phyloP scores from a whole-genome alignment of 2,888 invertebrate species.

The Sacculina carcini region DNA sequence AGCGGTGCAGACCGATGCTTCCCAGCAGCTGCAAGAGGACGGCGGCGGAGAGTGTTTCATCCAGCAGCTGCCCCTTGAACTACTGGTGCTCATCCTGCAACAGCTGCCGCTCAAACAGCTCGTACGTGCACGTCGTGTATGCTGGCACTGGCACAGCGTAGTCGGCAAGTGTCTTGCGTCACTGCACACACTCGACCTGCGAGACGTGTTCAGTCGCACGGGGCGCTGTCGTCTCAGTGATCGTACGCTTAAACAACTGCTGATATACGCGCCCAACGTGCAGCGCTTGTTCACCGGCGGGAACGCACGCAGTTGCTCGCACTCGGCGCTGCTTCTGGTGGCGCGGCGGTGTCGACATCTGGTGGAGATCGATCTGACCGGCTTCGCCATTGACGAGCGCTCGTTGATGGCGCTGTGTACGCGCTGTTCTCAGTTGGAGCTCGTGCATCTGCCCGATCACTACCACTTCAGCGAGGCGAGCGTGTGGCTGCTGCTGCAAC shows the following conservation, averaged over 20 bases:
- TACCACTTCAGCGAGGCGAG: neutral
- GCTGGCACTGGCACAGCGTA: neutral
- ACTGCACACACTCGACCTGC: neutral
- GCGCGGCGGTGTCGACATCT: neutral
- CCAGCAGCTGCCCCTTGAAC: neutral
- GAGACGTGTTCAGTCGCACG: too few species aligned
- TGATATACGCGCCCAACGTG: neutral
- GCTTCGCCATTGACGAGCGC: neutral
- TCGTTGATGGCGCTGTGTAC: neutral
- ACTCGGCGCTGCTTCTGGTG: neutral
- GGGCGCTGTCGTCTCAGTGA: neutral
- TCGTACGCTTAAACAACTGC: neutral
- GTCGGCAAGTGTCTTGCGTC: neutral
- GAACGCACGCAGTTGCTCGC: neutral
- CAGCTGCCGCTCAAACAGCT: neutral
- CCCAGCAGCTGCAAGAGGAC: neutral
- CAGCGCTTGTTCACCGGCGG: neutral
- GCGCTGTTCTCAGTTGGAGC: neutral
- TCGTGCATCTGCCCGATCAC: neutral
- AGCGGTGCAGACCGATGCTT: neutral
- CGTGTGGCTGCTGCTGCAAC: neutral
- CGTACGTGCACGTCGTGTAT: neutral
- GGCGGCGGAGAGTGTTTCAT: neutral
- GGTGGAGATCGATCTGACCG: neutral
- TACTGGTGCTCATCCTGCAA: neutral